Base-by-base conservation (phyloP, 2,797 vertebrate genomes). In the Spinus pinus region DNA sequence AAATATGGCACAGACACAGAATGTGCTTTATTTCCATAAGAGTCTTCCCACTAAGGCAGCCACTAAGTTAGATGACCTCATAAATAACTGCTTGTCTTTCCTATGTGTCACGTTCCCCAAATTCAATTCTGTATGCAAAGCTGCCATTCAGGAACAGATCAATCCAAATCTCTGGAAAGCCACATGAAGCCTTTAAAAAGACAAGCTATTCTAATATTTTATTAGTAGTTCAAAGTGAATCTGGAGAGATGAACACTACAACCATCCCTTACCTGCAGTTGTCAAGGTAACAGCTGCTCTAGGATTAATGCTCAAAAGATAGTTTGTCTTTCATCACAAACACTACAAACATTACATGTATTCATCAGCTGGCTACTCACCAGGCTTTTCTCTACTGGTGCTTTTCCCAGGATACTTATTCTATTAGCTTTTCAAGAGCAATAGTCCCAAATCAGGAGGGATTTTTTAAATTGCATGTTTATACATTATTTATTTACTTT, bases 241-340 rank as follows among this genome's bases (percentile, higher is more conserved):
- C 67, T 85, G 39, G 23, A 84, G 65, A 88, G 42, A 91, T 33
- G 81, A 93, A 77, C 31, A 42, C 50, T 69, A 80, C 80, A 86
- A 39, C 77, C 70, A 90, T 71, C 46, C 61, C 72, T 91, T 92
- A 95, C 93, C 93, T 93, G 64, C 73, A 75, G 94, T 95, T 94
- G 95, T 93, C 95, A 96, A 91, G 96, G 95, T 73, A 97, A 96
- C 95, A 54, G 77, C 84, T 89, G 78, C 88, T 90, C 94, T 71
- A 87, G 58, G 66, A 94, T 93, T 79, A 81, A 93, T 93, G 69
- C 61, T 71, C 58, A 85, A 85, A 93, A 95, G 56, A 67, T 33
- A 74, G 67, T 81, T 94, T 71, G 65, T 61, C 67, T 93, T 95
- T 77, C 67, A 90, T 75, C 81, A 85, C 70, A 82, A 88, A 78